phyloP scores from a whole-genome alignment of 2,113 vertebrate genomes.

The human (Homo sapiens) region DNA sequence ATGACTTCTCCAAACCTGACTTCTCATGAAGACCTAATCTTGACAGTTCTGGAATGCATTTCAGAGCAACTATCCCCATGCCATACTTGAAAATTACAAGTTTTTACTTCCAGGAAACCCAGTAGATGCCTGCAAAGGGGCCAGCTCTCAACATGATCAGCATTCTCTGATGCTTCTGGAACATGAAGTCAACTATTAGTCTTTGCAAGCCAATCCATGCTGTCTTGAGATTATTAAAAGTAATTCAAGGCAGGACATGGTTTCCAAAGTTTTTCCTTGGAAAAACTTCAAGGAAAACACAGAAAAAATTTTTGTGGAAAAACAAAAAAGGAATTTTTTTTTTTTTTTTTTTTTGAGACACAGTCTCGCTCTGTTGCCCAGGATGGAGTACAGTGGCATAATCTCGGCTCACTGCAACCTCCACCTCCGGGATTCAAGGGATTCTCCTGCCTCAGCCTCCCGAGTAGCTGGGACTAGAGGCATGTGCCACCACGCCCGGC shows the following conservation, averaged over 20 bases:
- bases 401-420: no score
- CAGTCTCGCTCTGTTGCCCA: no score
- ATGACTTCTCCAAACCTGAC: not conserved
- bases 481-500: no score
- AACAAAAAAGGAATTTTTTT: not conserved
- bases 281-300: not conserved
- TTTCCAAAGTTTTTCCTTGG: no score
- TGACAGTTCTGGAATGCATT: not conserved
- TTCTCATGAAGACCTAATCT: not conserved
- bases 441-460: no score
- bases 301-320: not conserved
- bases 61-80: not conserved
- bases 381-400: no score
- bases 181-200: not conserved
- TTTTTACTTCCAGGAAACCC: not conserved
- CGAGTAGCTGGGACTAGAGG: no score
- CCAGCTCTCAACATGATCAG: not conserved
- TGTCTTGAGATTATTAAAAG: constrained; percentile 17
- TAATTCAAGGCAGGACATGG: not conserved
- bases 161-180: not conserved
- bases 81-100: not conserved
- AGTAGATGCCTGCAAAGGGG: not conserved
- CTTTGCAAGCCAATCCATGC: not conserved
- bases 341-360: no score
- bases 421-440: no score